Base-by-base conservation (phyloP, 1,140 invertebrate species). In the Ceratina japonica region DNA sequence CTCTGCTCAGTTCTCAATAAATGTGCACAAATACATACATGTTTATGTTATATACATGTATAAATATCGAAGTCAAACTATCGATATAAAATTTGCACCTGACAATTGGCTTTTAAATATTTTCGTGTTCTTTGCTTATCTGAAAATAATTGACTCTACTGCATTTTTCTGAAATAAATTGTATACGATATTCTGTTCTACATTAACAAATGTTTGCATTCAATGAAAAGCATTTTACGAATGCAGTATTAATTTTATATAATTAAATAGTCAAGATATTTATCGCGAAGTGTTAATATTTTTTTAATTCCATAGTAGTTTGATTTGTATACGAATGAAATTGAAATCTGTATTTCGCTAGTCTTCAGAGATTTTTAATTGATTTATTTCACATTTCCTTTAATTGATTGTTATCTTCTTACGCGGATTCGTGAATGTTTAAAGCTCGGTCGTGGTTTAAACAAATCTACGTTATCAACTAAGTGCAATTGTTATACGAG, bases 401-500 rank as follows among this genome's bases (percentile, higher is more conserved):
- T 16, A 18, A 20, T 12, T 10, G 0, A 58, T 49, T 13, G 18
- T 31, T 13, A 62, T 3, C 4, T 31, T 62, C 12, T 62, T 8
- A 7, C 18, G 18, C 7, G 16, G 10, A 20, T 37, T 8, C 0
- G 8, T 61, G 24, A 37, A 63, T 20, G 13, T 61, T 70, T 56
- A n/a, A n/a, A n/a, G n/a, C n/a, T n/a, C n/a, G n/a, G n/a, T n/a
- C n/a, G n/a, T n/a, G n/a, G n/a, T n/a, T n/a, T n/a, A 10, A 77
- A 62, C 44, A 15, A 1, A 49, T 54, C 56, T 54, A 54, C 58
- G 0, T 71, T 77, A 77, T 71, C 75, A 59, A 71, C 27, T 15
- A 62, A 68, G 75, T 24, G 16, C n/a, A 62, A 54, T 62, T 71
- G 58, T 10, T 44, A 52, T 16, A 44, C 59, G 61, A 69, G n/a